A percentile compares a stretch with the other conserved stretches of the same genome.
These are phyloP conservation scores for Philereme transversata DNA, from an alignment of 2,888 invertebrate genomes.

Conservation along the genomic window DNA sequence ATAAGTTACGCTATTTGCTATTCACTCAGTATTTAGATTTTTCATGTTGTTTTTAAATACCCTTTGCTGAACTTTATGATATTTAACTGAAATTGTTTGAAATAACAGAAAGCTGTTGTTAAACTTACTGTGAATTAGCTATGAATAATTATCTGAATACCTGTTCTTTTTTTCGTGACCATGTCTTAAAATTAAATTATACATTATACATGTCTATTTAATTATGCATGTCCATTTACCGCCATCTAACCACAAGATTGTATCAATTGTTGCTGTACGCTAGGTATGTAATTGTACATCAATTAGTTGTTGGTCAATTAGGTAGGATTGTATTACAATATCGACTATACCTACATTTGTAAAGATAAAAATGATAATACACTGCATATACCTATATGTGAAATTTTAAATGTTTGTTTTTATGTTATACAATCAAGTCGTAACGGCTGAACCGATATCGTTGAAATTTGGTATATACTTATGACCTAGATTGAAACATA, in stretches of 20 bases:
- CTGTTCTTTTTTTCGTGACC: background rate
- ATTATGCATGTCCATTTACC: background rate
- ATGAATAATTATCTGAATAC: background rate
- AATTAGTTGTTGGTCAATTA: too few relatives aligned
- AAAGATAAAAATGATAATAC: too few relatives aligned
- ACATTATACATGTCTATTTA: background rate
- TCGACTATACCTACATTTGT: too few relatives aligned
- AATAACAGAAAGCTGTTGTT: slow-evolving; percentile 3
- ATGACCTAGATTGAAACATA: too few relatives aligned
- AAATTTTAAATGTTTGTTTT: too few relatives aligned
- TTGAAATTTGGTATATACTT: too few relatives aligned
- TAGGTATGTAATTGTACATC: background rate
- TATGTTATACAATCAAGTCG: too few relatives aligned
- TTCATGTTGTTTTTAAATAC: slow-evolving; percentile 11
- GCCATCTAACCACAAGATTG: background rate
- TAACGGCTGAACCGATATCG: too few relatives aligned
- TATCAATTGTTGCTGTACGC: background rate
- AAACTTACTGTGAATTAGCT: background rate
- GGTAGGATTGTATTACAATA: too few relatives aligned
- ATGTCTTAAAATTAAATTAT: too few relatives aligned
- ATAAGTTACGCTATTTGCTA: slow-evolving; percentile 19
- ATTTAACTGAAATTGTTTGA: background rate
- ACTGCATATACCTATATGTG: too few relatives aligned
- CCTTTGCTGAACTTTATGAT: slow-evolving; percentile 1
- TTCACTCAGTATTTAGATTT: slow-evolving; percentile 14